These are phyloP conservation scores for Cerastis rubricosa DNA, from an alignment of 2,888 invertebrate species.

Conservation along the genomic window DNA sequence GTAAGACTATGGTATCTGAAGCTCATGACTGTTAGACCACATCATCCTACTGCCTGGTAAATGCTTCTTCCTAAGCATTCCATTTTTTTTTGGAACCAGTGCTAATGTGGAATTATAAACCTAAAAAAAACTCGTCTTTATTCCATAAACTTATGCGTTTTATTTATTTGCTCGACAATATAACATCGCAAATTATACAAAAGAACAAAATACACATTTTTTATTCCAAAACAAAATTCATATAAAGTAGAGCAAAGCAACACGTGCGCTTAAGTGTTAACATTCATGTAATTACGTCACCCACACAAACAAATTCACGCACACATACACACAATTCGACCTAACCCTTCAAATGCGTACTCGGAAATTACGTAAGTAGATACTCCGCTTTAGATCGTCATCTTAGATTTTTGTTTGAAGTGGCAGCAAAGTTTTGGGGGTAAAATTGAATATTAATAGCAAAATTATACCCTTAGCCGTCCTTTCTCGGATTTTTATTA, in stretches of 20 bases:
- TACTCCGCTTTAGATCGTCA: conserved; percentile 83
- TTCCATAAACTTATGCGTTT: no score
- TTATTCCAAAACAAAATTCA: conserved; percentile 30
- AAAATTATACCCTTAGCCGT: conserved; percentile 85
- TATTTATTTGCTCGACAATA: background rate
- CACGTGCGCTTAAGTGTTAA: conserved; percentile 70
- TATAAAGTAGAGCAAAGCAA: conserved; percentile 50
- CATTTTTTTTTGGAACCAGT: no score
- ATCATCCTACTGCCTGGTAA: no score
- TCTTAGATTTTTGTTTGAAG: conserved; percentile 90
- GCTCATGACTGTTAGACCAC: no score
- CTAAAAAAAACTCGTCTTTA: no score
- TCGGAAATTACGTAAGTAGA: conserved; percentile 85
- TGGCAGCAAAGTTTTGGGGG: conserved; percentile 82
- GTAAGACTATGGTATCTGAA: background rate
- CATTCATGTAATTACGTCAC: conserved; percentile 68
- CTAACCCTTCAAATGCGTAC: conserved; percentile 83
- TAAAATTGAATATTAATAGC: conserved; percentile 91
- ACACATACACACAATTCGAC: conserved; percentile 67
- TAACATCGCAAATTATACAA: no score
- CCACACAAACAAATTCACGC: conserved; percentile 64
- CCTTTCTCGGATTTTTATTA: conserved; percentile 86
- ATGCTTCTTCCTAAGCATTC: no score
- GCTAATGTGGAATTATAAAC: no score
- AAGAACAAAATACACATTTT: background rate